phyloP scores from a whole-genome alignment of 2,797 vertebrate genomes.

The Sciaenops ocellatus region DNA sequence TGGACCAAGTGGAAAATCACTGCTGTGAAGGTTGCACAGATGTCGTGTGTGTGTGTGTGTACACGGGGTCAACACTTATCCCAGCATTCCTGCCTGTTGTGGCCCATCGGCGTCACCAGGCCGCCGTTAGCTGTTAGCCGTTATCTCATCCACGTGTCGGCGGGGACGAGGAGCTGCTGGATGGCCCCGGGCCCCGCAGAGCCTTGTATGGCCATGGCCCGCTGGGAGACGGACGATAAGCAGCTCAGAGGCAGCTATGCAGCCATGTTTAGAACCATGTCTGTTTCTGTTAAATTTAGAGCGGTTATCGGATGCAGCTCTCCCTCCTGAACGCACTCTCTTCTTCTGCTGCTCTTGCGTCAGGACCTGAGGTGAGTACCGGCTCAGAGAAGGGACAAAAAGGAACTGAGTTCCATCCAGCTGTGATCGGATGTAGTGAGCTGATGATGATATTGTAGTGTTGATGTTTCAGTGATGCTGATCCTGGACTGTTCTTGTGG shows the following conservation, averaged over 20 bases:
- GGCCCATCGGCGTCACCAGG: constrained; percentile 12
- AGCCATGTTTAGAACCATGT: constrained; percentile 91
- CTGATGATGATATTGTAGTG: background rate
- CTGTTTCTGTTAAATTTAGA: constrained; percentile 92
- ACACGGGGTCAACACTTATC: constrained; percentile 17
- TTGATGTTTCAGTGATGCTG: background rate
- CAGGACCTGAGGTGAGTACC: constrained; percentile 84
- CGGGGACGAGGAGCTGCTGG: constrained; percentile 88
- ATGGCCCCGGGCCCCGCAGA: constrained; percentile 82
- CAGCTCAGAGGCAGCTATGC: constrained; percentile 86
- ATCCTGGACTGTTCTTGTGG: too few relatives aligned
- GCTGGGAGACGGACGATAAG: constrained; percentile 91
- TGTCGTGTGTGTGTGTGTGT: constrained; percentile 8
- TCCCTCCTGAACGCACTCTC: constrained; percentile 61
- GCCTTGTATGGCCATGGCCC: constrained; percentile 96
- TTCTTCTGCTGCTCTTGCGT: constrained; percentile 43
- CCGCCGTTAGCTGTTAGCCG: constrained; percentile 6
- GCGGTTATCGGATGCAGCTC: constrained; percentile 79
- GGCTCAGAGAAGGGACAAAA: background rate
- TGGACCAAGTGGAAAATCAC: constrained; percentile 11
- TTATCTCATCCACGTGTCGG: constrained; percentile 87
- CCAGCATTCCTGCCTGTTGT: constrained; percentile 61
- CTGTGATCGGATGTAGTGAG: background rate
- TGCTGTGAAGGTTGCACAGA: constrained; percentile 19
- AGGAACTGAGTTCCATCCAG: background rate